Evolutionary conservation across 2,888 invertebrate genomes (phyloP), one percentile per base, ranked within the genome.

Genomic region (Sialis fuliginosa): DNA sequence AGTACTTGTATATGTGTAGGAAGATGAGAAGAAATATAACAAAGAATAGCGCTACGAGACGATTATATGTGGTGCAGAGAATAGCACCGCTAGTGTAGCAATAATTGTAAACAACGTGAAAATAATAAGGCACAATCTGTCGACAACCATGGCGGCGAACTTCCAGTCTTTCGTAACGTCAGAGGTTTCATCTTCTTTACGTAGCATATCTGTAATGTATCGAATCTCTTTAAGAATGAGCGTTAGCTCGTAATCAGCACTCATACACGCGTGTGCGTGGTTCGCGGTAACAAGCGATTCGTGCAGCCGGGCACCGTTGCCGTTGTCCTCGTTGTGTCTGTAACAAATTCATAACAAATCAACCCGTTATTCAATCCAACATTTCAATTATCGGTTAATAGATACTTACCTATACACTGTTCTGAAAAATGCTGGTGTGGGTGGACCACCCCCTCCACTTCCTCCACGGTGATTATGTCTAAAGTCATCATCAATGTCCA

Each of bases 71-170:
- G 92, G 92, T 70, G 92, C 92, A 70, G 90, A 88, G 74, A 90
- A 82, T 69, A 93, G 82, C 77, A 92, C 91, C 75, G 90, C 90
- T 75, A 91, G 83, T 70, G 92, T 91, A 71, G 91, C 90, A 72
- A 91, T 82, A 78, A 91, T 88, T 74, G 92, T 92, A 81, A 92
- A 92, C 75, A 90, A 81, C 74, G 92, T 91, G 83, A 96, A 96
- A 77, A 93, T 85, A 79, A 93, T 91, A 81, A 96, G 88, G 85
- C 96, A 96, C 80, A 95, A 81, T 79, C 95, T 85, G 81, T 96
- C 96, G 75, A 96, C 91, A 74, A 96, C 95, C 91, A 95, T 93
- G 71, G 95, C 95, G 70, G 95, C 95, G 75, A 95, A 96, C 77
- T 93, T 93, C 96, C 96, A 96, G 82, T 95, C 93, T 75, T 89